Percentiles rank a stretch among this genome's conserved stretches.
Evolutionary conservation across 2,113 vertebrate genomes (phyloP).

Genomic region (Catharus minimus): DNA sequence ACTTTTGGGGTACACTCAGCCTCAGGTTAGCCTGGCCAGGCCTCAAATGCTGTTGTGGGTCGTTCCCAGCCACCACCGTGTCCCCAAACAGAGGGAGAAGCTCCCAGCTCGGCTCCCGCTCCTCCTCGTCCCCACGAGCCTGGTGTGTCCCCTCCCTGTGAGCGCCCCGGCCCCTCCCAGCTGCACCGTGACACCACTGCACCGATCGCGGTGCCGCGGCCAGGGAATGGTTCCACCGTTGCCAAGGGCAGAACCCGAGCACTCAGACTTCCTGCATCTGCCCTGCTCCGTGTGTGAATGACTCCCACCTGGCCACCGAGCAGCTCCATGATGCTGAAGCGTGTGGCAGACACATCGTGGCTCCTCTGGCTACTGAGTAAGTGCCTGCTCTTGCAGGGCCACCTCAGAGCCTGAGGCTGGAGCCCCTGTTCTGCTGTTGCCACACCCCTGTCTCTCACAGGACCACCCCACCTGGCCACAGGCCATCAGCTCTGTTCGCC

Average conservation of each 20-base stretch:
- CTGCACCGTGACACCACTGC: rapidly evolving
- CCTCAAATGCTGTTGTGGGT: not conserved
- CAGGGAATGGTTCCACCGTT: not conserved
- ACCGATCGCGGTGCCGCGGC: rapidly evolving
- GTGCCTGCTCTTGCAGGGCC: not conserved
- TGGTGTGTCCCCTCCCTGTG: rapidly evolving
- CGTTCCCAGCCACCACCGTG: not conserved
- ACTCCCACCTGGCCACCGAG: not conserved
- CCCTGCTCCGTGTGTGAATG: not conserved
- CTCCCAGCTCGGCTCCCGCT: not conserved
- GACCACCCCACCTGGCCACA: not conserved
- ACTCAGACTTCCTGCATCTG: not conserved
- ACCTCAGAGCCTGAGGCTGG: not conserved
- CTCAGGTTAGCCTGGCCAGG: not conserved
- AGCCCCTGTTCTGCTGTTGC: not conserved
- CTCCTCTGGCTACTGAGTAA: not conserved
- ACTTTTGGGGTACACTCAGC: not conserved
- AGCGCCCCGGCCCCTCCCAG: not conserved
- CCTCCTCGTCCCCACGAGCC: not conserved
- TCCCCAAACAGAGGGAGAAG: not conserved
- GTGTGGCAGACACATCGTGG: not conserved
- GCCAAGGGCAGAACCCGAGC: not conserved
- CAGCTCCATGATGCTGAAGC: not conserved
- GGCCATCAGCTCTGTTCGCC: not conserved
- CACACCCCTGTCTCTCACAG: rapidly evolving